Evolutionary conservation across 2,113 vertebrate species (phyloP), one percentile per base, ranked within the genome.

Genomic region (Romanogobio albipinnatus): DNA sequence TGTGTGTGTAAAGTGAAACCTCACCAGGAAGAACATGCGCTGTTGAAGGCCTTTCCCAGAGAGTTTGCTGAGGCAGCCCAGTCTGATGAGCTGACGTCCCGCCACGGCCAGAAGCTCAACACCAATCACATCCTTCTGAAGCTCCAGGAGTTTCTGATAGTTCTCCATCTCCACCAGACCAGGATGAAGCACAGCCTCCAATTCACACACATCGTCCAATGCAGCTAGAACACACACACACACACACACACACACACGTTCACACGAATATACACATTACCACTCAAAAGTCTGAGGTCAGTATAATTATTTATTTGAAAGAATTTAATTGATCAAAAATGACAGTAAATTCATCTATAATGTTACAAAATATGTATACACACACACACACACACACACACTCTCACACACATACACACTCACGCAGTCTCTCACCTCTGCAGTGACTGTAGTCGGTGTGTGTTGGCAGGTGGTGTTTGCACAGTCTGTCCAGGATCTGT

Each of bases 1-100:
- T n/a, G n/a, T 14, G 4, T 53, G 80, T 81, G 3, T 47, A 8
- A 8, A 19, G 53, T 70, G 87, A 8, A 13, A 5, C 39, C 15
- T 93, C 94, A 99, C 98, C 97, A 99, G 93, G 91, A 99, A 99
- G 90, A 99, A 99, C 98, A 99, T 99, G 87, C 98, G 94, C 87
- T 99, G 98, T 90, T 99, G 98, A 10, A 99, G 96, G 82, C 98
- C 98, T 94, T 98, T 99, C 87, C 97, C 97, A 19, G 98, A 99
- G 84, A 99, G 93, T 91, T 99, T 99, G 95, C 96, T 98, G 58
- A 99, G 96, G 90, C 97, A 99, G 75, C 98, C 98, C 92, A 99
- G 94, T 89, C 98, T 95, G 92, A 99, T 97, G 93, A 99, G 99
- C 90, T 99, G 98, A 92, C 98, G 95, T 86, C 95, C 96, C 1